Evolutionary conservation across 2,113 vertebrate genomes (phyloP).

Genomic region (Psilopsiagon aurifrons): DNA sequence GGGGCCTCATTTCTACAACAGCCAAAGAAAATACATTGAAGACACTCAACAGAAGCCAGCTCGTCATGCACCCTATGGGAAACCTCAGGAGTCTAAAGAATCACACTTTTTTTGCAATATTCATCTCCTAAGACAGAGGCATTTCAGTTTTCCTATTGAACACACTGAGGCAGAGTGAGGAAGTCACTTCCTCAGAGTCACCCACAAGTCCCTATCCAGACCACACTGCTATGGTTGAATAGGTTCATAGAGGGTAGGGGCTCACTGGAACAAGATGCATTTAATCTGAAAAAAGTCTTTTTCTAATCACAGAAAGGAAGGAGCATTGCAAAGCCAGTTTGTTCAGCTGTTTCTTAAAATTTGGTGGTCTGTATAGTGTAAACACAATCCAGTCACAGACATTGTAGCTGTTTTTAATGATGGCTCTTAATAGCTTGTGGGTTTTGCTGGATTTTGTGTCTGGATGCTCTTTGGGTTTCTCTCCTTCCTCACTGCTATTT

Average conservation of each 20-base stretch:
- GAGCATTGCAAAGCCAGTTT: background rate
- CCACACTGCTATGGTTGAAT: background rate
- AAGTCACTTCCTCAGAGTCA: conserved; percentile 23
- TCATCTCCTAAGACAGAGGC: background rate
- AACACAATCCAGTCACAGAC: background rate
- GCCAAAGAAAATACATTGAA: background rate
- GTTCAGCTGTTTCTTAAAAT: background rate
- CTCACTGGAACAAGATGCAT: background rate
- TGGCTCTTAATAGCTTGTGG: conserved; percentile 6
- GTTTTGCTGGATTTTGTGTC: background rate
- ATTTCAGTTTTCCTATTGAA: background rate
- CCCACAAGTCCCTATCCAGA: conserved; percentile 13
- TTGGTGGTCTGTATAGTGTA: background rate
- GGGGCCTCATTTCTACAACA: background rate
- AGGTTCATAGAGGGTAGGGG: conserved; percentile 23
- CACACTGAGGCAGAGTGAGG: conserved; percentile 21
- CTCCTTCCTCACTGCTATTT: background rate
- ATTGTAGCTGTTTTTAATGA: background rate
- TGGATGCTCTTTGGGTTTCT: conserved; percentile 12
- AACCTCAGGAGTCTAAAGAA: background rate
- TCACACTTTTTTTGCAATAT: background rate
- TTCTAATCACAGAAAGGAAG: background rate
- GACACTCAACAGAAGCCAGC: background rate
- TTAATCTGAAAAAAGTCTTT: background rate
- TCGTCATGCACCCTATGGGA: background rate